phyloP scores from a whole-genome alignment of 2,797 vertebrate genomes.

The Orientallactaga sibirica region DNA sequence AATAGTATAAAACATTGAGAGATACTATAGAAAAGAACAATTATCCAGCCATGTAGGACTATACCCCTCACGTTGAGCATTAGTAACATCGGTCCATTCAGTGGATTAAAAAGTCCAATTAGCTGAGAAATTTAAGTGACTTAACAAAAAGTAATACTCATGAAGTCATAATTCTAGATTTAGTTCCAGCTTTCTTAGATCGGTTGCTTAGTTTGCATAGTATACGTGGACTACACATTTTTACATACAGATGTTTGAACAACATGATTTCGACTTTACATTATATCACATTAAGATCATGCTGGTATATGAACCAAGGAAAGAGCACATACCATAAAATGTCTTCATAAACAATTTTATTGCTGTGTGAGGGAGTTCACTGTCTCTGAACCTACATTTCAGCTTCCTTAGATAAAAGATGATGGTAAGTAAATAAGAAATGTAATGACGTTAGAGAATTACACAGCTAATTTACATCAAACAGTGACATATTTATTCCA shows the following conservation, averaged over 20 bases:
- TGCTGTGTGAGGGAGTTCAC: not conserved
- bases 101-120: not conserved
- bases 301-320: not conserved
- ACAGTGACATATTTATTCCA: constrained; percentile 15
- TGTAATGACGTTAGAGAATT: not conserved
- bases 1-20: not conserved
- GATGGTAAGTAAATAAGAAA: not conserved
- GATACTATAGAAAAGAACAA: not conserved
- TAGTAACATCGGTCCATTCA: not conserved
- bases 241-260: not conserved
- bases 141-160: not conserved
- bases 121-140: not conserved
- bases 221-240: not conserved
- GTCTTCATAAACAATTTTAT: not conserved
- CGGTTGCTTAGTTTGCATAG: not conserved
- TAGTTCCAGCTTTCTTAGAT: not conserved
- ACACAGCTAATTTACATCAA: constrained; percentile 8
- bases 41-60: not conserved
- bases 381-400: not conserved
- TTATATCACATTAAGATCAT: not conserved
- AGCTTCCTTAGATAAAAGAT: not conserved
- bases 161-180: not conserved
- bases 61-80: not conserved
- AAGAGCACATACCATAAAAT: constrained; percentile 20
- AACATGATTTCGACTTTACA: not conserved